Base-by-base conservation (phyloP, 2,888 invertebrate species). In the Ophion slaviceki region DNA sequence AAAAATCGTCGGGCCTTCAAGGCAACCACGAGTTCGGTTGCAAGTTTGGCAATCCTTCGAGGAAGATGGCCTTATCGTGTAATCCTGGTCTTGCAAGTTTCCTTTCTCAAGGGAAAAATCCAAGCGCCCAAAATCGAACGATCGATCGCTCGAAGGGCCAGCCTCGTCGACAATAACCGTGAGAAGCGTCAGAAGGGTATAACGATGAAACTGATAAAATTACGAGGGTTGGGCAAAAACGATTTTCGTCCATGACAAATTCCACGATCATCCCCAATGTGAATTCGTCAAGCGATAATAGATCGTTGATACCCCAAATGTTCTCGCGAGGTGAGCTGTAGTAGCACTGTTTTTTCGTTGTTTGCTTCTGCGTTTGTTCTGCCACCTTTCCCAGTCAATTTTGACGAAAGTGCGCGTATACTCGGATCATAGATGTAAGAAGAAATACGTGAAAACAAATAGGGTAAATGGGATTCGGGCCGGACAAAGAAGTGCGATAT, bases 401-500 rank as follows among this genome's bases (percentile, higher is more conserved):
- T 64, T 8, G 75, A 75, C 0, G 10, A 20, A 47, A 75, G 75
- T 75, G 62, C 75, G 62, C 47, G 32, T 24, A 47, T 74, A 32
- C 1, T 53, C 14, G 28, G 14, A 40, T 75, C 32, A n/a, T 24
- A n/a, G 32, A 28, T 3, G n/a, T 14, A 28, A 14, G 17, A 32
- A 24, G n/a, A 28, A 62, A 64, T 40, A 70, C 8, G 59, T 14
- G 67, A 45, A 74, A 72, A 61, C 53, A 45, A 36, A 64, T 4
- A 61, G 57, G 45, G 47, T 40, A 64, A 67, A 68, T 40, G 20
- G 32, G 67, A 32, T 62, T 32, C 40, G 45, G 32, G 32, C 70
- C 82, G 61, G 24, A 85, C 76, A 82, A 85, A 24, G 76, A 72
- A 82, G 32, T 82, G 79, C 45, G 80, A 57, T 61, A 72, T 40